Percentiles rank a stretch among this genome's conserved stretches.
Evolutionary conservation across 2,888 invertebrate species (phyloP).

Genomic region (Blera fallax): DNA sequence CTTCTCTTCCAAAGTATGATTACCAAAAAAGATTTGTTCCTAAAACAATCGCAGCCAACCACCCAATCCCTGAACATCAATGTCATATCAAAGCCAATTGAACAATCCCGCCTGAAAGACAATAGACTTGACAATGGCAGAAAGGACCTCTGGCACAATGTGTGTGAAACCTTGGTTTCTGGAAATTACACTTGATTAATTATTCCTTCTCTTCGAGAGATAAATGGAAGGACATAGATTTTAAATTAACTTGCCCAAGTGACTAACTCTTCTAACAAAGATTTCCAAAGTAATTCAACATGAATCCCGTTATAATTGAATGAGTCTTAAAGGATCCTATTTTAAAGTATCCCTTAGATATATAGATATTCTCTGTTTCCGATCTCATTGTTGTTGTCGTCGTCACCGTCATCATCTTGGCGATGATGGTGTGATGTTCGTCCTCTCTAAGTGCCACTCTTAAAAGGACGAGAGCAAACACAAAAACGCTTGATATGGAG

Average conservation of each 20-base stretch:
- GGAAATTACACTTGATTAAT: slow-evolving; percentile 59
- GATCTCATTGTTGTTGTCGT: slow-evolving; percentile 34
- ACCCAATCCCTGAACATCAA: slow-evolving; percentile 18
- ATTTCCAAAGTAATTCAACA: neutral
- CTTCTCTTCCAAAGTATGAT: neutral
- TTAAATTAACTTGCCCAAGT: slow-evolving; percentile 42
- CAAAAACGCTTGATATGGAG: slow-evolving; percentile 43
- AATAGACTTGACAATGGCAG: neutral
- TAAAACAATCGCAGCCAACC: slow-evolving; percentile 17
- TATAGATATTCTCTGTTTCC: slow-evolving; percentile 36
- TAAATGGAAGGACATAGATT: slow-evolving; percentile 44
- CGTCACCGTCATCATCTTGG: slow-evolving; percentile 12
- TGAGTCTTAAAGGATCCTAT: slow-evolving; percentile 14
- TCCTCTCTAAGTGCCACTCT: slow-evolving; percentile 37
- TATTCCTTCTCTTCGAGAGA: slow-evolving; percentile 34
- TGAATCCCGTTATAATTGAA: slow-evolving; percentile 14
- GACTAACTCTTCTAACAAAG: neutral
- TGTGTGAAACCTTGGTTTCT: neutral
- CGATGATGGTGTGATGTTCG: slow-evolving; percentile 20
- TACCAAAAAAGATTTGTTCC: slow-evolving; percentile 26
- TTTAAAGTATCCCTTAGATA: slow-evolving; percentile 1
- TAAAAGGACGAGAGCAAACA: slow-evolving; percentile 38
- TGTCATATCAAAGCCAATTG: slow-evolving; percentile 41
- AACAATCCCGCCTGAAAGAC: slow-evolving; percentile 3
- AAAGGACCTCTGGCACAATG: neutral